Conservation (phyloP, 2,888 invertebrate species). For the Melieria picta region DNA sequence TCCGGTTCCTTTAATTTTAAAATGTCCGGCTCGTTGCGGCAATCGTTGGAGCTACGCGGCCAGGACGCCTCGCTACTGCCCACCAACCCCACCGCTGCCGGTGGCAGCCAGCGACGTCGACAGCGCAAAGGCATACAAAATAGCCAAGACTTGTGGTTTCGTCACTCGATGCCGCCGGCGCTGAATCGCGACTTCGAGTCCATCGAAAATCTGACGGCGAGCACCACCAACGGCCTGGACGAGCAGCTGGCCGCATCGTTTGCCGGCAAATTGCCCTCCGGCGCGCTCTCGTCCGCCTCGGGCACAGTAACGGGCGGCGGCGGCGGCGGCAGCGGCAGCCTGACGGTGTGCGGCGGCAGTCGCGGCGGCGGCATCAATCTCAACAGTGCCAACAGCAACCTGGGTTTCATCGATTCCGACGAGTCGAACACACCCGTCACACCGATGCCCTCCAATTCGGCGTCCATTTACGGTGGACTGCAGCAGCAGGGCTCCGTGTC, state of each 20-base stretch:
- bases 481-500: conserved; percentile 39
- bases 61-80: conserved; percentile 34
- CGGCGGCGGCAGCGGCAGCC: conserved; percentile 33
- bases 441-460: conserved; percentile 47
- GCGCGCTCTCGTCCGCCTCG: conserved; percentile 28
- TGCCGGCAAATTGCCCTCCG: conserved; percentile 46
- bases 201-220: conserved; percentile 55
- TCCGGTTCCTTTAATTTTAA: conserved; percentile 3
- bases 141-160: conserved; percentile 60
- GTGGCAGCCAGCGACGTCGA: conserved; percentile 44
- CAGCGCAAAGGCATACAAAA: conserved; percentile 51
- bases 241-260: conserved; percentile 55
- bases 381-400: conserved; percentile 59
- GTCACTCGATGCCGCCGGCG: conserved; percentile 62
- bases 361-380: conserved; percentile 49
- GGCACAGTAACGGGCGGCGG: conserved; percentile 35
- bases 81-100: neutral
- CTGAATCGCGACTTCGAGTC: conserved; percentile 61
- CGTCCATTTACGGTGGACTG: conserved; percentile 37
- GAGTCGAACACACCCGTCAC: conserved; percentile 52
- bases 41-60: conserved; percentile 54
- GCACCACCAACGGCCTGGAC: conserved; percentile 50
- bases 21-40: conserved; percentile 52
- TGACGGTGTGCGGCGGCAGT: conserved; percentile 26
- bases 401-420: conserved; percentile 58